These are phyloP conservation scores for Alfaro cultratus DNA, from an alignment of 2,797 vertebrate species.

Conservation along the genomic window DNA sequence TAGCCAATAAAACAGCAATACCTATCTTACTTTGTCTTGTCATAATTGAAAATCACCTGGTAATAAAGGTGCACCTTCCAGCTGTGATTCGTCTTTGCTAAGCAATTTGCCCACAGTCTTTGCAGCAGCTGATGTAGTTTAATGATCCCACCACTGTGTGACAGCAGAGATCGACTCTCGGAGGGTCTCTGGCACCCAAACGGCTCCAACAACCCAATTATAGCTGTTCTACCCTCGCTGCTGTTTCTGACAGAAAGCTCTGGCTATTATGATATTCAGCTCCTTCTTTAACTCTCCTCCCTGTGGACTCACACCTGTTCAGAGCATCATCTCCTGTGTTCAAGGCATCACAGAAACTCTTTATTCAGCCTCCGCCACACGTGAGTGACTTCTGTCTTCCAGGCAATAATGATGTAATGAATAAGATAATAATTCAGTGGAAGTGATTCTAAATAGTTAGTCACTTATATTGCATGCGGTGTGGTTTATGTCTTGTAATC, in stretches of 20 bases:
- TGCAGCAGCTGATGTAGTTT: constrained; percentile 55
- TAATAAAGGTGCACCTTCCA: constrained; percentile 25
- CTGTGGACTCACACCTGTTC: constrained; percentile 55
- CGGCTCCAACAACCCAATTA: constrained; percentile 44
- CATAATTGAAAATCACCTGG: neutral
- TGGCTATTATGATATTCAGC: constrained; percentile 53
- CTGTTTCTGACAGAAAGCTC: constrained; percentile 49
- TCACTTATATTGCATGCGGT: constrained; percentile 11
- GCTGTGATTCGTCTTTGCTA: neutral
- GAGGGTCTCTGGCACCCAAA: constrained; percentile 42
- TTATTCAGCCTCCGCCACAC: constrained; percentile 22
- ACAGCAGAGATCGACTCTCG: constrained; percentile 65
- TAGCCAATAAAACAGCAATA: constrained; percentile 1
- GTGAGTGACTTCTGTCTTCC: constrained; percentile 59
- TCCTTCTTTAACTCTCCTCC: constrained; percentile 56
- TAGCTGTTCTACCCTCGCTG: constrained; percentile 31
- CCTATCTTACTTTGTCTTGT: neutral
- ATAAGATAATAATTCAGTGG: constrained; percentile 8
- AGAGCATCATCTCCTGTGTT: constrained; percentile 27
- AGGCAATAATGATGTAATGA: constrained; percentile 10
- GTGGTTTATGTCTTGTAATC: constrained; percentile 12
- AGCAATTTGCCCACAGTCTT: neutral
- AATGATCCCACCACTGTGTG: constrained; percentile 67
- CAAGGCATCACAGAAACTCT: constrained; percentile 35
- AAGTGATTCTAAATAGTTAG: constrained; percentile 9